Evolutionary conservation across 1,140 invertebrate genomes (phyloP).

Genomic region (Calliopsis andreniformis): DNA sequence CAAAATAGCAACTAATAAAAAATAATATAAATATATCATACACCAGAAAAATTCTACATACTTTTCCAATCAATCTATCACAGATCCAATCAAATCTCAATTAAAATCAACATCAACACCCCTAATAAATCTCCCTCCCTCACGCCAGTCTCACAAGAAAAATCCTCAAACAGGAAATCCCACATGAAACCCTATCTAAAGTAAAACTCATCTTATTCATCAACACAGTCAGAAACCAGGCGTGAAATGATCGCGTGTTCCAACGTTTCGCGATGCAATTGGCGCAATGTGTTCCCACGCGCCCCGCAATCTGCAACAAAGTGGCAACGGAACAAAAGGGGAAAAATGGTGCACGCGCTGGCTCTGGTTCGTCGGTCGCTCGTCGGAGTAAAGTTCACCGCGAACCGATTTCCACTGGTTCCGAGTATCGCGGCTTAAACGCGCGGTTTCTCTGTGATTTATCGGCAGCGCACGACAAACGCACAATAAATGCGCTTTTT

Average conservation of each 20-base stretch:
- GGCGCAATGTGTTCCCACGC: background rate
- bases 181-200: too few species aligned
- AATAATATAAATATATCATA: too few species aligned
- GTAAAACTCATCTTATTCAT: too few species aligned
- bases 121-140: too few species aligned
- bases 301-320: background rate
- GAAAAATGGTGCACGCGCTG: background rate
- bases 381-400: slow-evolving; percentile 55
- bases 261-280: background rate
- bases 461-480: slow-evolving; percentile 35
- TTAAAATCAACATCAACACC: too few species aligned
- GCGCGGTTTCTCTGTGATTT: slow-evolving; percentile 27
- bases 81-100: too few species aligned
- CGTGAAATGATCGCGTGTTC: background rate
- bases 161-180: too few species aligned
- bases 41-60: too few species aligned
- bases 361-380: background rate
- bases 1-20: too few species aligned
- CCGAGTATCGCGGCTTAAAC: slow-evolving; percentile 5
- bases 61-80: too few species aligned
- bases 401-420: slow-evolving; percentile 45
- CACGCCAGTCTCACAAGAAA: too few species aligned
- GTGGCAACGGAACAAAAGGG: background rate
- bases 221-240: too few species aligned
- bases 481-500: slow-evolving; percentile 55